These are phyloP conservation scores for Hyperopisus bebe DNA, from an alignment of 2,113 vertebrate genomes.

Conservation along the genomic window DNA sequence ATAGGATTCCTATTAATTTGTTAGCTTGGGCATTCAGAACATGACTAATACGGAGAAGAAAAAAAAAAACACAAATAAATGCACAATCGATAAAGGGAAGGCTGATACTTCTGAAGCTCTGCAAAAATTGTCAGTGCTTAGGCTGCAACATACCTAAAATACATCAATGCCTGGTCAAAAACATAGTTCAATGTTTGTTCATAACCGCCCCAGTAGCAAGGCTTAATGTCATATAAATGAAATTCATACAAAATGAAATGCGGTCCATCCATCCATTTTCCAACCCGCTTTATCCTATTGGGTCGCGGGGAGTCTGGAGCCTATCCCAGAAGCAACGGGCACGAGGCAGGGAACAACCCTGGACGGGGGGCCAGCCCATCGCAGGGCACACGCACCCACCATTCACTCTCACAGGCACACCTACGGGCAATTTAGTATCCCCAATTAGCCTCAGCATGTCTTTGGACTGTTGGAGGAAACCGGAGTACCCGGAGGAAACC, in stretches of 20 bases:
- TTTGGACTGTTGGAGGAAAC: no score
- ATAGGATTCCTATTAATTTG: not conserved
- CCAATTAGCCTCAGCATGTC: no score
- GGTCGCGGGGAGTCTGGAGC: no score
- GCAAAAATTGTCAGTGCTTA: not conserved
- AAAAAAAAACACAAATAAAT: not conserved
- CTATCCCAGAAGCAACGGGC: no score
- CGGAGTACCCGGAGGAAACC: no score
- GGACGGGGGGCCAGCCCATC: no score
- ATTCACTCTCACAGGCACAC: no score
- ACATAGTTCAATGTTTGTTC: not conserved
- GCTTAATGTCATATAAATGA: not conserved
- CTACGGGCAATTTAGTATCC: no score
- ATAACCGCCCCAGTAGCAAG: not conserved
- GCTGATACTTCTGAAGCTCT: not conserved
- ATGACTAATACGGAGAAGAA: not conserved
- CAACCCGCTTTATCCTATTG: no score
- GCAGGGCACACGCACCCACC: no score
- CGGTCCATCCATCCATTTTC: no score
- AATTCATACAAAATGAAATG: not conserved
- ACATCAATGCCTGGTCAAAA: not conserved
- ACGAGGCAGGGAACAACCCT: no score
- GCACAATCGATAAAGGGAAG: not conserved
- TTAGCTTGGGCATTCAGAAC: not conserved
- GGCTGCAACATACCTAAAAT: not conserved